phyloP scores from a whole-genome alignment of 2,888 invertebrate species.

The Amorpha juglandis region DNA sequence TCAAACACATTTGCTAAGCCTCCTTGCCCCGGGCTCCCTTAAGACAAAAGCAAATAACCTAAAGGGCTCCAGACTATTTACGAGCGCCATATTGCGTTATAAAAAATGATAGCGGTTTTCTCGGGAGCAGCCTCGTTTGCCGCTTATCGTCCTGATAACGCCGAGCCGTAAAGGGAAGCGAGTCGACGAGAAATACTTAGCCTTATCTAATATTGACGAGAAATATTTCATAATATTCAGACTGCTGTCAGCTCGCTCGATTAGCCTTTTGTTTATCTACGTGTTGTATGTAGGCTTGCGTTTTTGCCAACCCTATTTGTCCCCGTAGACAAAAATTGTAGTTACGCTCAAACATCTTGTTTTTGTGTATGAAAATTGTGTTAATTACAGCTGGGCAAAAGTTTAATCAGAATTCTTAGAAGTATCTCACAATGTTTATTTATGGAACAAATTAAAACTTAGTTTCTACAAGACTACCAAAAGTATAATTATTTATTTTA shows the following conservation, averaged over 20 bases:
- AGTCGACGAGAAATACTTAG: constrained; percentile 63
- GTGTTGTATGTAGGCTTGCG: constrained; percentile 35
- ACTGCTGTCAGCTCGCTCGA: constrained; percentile 44
- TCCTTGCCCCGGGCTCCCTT: constrained; percentile 38
- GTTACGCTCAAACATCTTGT: constrained; percentile 28
- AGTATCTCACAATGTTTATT: neutral
- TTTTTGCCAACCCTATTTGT: constrained; percentile 38
- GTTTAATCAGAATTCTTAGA: constrained; percentile 12
- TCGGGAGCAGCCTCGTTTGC: constrained; percentile 64
- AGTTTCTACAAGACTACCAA: too few relatives aligned
- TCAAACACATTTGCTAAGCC: constrained; percentile 45
- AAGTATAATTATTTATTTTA: neutral
- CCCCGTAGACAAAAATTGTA: constrained; percentile 33
- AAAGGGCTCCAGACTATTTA: constrained; percentile 60
- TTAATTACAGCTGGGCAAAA: constrained; percentile 22
- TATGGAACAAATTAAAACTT: constrained; percentile 2
- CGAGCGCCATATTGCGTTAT: constrained; percentile 69
- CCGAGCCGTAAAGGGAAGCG: constrained; percentile 61
- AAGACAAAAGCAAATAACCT: constrained; percentile 60
- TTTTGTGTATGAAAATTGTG: constrained; percentile 24
- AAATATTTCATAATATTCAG: constrained; percentile 56
- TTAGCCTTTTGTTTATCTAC: constrained; percentile 52
- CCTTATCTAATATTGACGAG: constrained; percentile 65
- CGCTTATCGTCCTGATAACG: constrained; percentile 70
- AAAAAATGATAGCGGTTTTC: constrained; percentile 72